phyloP scores from a whole-genome alignment of 2,888 invertebrate genomes.

The Nomada goodeniana region DNA sequence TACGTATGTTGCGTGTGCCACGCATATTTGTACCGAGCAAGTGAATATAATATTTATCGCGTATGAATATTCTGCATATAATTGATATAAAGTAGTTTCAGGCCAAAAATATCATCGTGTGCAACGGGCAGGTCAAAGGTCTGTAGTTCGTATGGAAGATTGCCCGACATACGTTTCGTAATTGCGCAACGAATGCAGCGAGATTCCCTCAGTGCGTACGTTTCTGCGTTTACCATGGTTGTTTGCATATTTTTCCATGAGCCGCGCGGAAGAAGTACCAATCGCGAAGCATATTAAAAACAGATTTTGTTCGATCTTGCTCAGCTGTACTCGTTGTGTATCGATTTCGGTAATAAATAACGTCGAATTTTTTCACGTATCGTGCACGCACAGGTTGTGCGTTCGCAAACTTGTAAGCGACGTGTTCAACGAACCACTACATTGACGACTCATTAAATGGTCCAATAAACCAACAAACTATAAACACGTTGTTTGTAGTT shows the following conservation, averaged over 20 bases:
- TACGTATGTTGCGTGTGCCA: too few species aligned
- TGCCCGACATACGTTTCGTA: constrained; percentile 34
- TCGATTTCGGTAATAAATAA: too few species aligned
- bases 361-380: too few species aligned
- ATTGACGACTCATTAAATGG: constrained; percentile 50
- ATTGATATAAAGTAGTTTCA: too few species aligned
- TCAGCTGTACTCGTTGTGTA: not conserved
- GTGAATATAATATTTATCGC: too few species aligned
- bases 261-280: not conserved
- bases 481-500: not conserved
- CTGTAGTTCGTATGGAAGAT: constrained; percentile 52
- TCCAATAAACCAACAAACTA: constrained; percentile 49
- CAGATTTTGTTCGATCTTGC: not conserved
- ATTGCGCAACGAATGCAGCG: constrained; percentile 30
- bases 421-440: constrained; percentile 19
- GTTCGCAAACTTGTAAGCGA: not conserved
- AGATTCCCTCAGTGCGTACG: not conserved
- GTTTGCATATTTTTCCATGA: not conserved
- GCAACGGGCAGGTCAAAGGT: constrained; percentile 33
- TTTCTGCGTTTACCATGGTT: not conserved
- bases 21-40: too few species aligned
- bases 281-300: not conserved
- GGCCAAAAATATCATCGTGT: not conserved
- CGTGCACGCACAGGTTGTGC: too few species aligned
- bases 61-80: too few species aligned